Evolutionary conservation across 2,888 invertebrate genomes (phyloP).

Genomic region (Xylota segnis): DNA sequence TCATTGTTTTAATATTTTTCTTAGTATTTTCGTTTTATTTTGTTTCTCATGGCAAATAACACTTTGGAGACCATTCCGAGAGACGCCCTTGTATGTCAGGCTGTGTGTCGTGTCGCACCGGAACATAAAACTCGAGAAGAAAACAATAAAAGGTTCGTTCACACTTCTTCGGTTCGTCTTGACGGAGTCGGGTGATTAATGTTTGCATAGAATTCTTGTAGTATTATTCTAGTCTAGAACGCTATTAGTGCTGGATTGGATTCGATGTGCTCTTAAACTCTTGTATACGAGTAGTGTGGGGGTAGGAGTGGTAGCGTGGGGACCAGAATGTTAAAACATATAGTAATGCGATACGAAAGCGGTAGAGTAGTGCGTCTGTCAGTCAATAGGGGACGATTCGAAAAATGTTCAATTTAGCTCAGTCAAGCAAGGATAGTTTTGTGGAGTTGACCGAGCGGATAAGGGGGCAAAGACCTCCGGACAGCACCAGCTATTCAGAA

Average conservation of each 20-base stretch:
- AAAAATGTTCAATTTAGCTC: slow-evolving; percentile 39
- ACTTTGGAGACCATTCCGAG: slow-evolving; percentile 24
- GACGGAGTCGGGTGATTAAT: slow-evolving; percentile 62
- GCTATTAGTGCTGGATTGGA: slow-evolving; percentile 61
- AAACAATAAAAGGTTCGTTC: slow-evolving; percentile 73
- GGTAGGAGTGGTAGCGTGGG: slow-evolving; percentile 16
- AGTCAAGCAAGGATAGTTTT: slow-evolving; percentile 46
- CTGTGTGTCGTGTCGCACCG: slow-evolving; percentile 48
- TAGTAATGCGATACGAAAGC: slow-evolving; percentile 57
- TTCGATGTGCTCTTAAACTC: slow-evolving; percentile 43
- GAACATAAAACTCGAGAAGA: slow-evolving; percentile 46
- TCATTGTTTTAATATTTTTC: slow-evolving; percentile 58
- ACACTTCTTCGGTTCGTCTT: slow-evolving; percentile 38
- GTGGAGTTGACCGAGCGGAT: slow-evolving; percentile 37
- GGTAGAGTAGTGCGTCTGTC: slow-evolving; percentile 16
- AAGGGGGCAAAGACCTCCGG: slow-evolving; percentile 32
- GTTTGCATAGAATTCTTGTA: slow-evolving; percentile 70
- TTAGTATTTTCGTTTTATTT: slow-evolving; percentile 29
- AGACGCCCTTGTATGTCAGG: slow-evolving; percentile 37
- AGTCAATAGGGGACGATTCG: slow-evolving; percentile 18
- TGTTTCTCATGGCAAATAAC: slow-evolving; percentile 42
- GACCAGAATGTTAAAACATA: not conserved
- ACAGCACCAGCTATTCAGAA: slow-evolving; percentile 7
- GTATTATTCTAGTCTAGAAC: slow-evolving; percentile 41
- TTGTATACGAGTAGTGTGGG: slow-evolving; percentile 4